Evolutionary conservation across 2,113 vertebrate species (phyloP).

Genomic region (Thalassarche chlororhynchos): DNA sequence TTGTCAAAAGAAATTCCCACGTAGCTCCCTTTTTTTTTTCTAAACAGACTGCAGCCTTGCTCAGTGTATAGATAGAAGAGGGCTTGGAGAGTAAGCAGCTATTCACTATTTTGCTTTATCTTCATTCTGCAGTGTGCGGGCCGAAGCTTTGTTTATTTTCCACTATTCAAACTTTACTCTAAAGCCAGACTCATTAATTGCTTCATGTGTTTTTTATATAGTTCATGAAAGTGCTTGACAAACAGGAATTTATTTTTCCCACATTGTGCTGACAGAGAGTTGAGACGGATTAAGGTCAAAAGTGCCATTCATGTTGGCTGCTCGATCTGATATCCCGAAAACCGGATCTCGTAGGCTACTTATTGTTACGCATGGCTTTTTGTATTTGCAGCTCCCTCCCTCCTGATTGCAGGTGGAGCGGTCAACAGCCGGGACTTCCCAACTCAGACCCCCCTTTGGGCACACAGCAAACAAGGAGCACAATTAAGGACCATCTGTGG

Average conservation of each 20-base stretch:
- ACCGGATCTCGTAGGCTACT: accelerated
- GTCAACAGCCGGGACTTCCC: not conserved
- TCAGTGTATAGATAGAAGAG: not conserved
- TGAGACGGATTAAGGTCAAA: not conserved
- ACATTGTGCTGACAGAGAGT: not conserved
- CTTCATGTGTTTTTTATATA: not conserved
- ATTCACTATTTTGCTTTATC: not conserved
- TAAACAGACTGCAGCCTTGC: not conserved
- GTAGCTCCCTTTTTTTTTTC: not conserved
- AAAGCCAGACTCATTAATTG: slow-evolving; percentile 21
- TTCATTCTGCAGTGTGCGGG: not conserved
- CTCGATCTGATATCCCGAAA: not conserved
- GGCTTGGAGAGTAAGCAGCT: not conserved
- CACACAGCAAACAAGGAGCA: not conserved
- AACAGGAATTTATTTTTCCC: not conserved
- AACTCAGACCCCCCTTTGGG: not conserved
- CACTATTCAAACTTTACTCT: not conserved
- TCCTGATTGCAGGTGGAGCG: not conserved
- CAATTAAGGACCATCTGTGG: not conserved
- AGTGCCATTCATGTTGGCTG: not conserved
- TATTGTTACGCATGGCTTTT: not conserved
- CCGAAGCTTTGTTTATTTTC: slow-evolving; percentile 1
- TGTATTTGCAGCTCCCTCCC: not conserved
- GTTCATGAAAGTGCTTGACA: not conserved
- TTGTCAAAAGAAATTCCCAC: not conserved